Percentiles rank a stretch among this genome's conserved stretches.
Evolutionary conservation across 2,113 vertebrate genomes (phyloP).

Genomic region (Hippocampus zosterae): DNA sequence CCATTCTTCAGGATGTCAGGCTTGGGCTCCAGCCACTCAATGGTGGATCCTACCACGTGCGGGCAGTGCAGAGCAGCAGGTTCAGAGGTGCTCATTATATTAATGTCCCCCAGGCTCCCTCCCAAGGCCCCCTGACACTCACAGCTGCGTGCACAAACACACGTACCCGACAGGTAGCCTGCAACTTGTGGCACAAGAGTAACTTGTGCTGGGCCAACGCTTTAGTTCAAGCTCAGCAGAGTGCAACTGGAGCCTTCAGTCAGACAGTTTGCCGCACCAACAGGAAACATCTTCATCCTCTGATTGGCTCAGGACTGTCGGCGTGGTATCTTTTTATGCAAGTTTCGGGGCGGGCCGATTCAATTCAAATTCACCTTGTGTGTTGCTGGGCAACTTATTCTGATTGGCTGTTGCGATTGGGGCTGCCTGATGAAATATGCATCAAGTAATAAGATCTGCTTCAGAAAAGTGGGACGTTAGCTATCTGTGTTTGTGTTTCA

Average conservation of each 20-base stretch:
- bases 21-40: conserved; percentile 95
- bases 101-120: conserved; percentile 10
- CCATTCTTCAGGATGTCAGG: conserved; percentile 92
- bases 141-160: conserved; percentile 7
- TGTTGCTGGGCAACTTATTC: conserved; percentile 30
- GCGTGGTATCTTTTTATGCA: conserved; percentile 24
- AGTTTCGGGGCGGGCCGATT: conserved; percentile 27
- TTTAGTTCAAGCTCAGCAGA: conserved; percentile 44
- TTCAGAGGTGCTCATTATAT: conserved; percentile 82
- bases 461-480: conserved; percentile 37
- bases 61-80: conserved; percentile 68
- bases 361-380: conserved; percentile 42
- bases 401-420: conserved; percentile 44
- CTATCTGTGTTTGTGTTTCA: not conserved
- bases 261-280: conserved; percentile 24
- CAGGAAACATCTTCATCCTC: conserved; percentile 37
- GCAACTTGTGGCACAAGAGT: conserved; percentile 9
- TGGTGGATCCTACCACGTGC: conserved; percentile 80
- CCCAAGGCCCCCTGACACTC: conserved; percentile 29
- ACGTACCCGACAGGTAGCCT: not conserved
- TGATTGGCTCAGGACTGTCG: conserved; percentile 36
- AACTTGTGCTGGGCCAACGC: conserved; percentile 35
- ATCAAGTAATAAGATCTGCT: conserved; percentile 60
- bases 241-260: conserved; percentile 45
- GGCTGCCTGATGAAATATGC: conserved; percentile 66